Evolutionary conservation across 2,113 vertebrate species (phyloP).

Genomic region (Amblyornis subalaris): DNA sequence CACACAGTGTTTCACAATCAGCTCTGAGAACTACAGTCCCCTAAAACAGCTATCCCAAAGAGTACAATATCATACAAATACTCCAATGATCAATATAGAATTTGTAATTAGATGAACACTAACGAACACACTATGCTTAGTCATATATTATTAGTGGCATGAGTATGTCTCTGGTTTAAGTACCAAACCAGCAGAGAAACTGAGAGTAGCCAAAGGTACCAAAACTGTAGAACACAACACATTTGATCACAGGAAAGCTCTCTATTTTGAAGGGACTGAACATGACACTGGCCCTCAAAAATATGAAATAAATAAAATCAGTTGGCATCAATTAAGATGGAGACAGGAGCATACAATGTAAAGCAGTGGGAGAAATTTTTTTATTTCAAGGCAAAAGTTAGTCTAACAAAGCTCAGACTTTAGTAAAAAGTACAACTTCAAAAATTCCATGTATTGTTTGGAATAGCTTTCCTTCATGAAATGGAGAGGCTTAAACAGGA

Average conservation of each 20-base stretch:
- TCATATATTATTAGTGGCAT: neutral
- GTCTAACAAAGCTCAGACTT: neutral
- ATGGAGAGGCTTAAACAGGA: neutral
- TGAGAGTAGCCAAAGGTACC: neutral
- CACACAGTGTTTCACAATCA: neutral
- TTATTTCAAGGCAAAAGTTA: neutral
- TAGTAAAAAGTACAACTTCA: fast-evolving
- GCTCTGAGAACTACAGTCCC: neutral
- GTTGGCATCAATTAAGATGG: neutral
- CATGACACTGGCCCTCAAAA: neutral
- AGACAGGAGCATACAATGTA: fast-evolving
- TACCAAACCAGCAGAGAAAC: neutral
- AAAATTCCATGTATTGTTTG: neutral
- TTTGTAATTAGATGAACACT: neutral
- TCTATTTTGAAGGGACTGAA: neutral
- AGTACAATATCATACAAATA: neutral
- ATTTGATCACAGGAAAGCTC: neutral
- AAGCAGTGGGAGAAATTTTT: neutral
- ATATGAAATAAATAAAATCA: neutral
- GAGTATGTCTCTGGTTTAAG: neutral
- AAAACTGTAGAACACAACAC: neutral
- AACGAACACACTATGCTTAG: neutral
- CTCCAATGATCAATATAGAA: neutral
- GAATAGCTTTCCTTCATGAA: neutral
- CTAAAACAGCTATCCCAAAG: neutral